phyloP scores from a whole-genome alignment of 2,888 invertebrate genomes.

The Quadriops clusia region DNA sequence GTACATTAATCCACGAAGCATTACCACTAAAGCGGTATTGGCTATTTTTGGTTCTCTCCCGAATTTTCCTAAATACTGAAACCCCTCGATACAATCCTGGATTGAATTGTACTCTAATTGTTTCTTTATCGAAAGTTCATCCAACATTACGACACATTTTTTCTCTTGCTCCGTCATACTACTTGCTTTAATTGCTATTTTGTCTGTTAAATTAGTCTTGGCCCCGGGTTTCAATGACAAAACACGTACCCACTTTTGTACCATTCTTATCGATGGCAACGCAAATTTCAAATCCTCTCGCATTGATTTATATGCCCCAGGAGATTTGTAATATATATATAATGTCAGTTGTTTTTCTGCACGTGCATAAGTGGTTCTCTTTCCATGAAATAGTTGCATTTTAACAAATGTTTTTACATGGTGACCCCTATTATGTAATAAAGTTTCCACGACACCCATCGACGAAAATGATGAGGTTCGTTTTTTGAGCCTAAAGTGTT shows the following conservation, averaged over 20 bases:
- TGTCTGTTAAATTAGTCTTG: conserved; percentile 5
- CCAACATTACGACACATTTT: conserved; percentile 16
- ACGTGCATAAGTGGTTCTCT: conserved; percentile 16
- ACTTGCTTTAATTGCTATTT: conserved; percentile 15
- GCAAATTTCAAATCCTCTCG: conserved; percentile 16
- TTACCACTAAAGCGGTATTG: conserved; percentile 14
- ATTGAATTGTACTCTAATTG: conserved; percentile 10
- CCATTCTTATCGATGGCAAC: conserved; percentile 19
- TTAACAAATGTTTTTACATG: conserved; percentile 6
- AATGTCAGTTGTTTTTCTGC: conserved; percentile 22
- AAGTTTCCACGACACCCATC: neutral
- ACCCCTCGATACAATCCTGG: conserved; percentile 13
- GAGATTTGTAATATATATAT: conserved; percentile 23
- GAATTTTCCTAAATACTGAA: conserved; percentile 8
- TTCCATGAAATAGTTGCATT: conserved; percentile 17
- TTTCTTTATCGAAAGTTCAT: conserved; percentile 18
- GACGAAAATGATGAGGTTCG: too few relatives aligned
- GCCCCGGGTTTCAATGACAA: conserved; percentile 17
- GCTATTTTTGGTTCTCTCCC: conserved; percentile 10
- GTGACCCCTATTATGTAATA: neutral
- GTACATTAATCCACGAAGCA: conserved; percentile 13
- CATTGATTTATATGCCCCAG: conserved; percentile 20
- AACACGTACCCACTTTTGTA: conserved; percentile 20
- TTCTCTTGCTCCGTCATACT: conserved; percentile 18
- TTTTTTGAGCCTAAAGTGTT: too few relatives aligned